Conservation (phyloP, 2,888 invertebrate species). For the Danaus chrysippus region DNA sequence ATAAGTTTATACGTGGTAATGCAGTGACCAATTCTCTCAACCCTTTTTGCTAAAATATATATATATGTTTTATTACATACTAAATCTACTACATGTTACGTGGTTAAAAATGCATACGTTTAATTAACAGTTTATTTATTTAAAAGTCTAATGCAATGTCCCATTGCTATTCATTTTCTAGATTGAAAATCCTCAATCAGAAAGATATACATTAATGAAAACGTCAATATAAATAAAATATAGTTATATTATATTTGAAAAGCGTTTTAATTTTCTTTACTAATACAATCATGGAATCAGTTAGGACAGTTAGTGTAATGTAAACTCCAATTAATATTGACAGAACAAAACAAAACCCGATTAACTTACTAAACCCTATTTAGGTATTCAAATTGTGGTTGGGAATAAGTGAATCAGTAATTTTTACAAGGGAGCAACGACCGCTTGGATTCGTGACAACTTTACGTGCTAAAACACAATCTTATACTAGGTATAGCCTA, state of each 20-base stretch:
- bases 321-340: neutral
- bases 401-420: constrained; percentile 12
- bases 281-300: neutral
- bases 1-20: neutral
- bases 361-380: neutral
- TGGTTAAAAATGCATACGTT: too few species aligned
- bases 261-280: neutral
- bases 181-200: too few species aligned
- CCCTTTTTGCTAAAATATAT: neutral
- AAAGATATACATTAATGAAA: too few species aligned
- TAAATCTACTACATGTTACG: too few species aligned
- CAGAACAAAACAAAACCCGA: neutral
- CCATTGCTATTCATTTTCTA: too few species aligned
- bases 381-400: constrained; percentile 10
- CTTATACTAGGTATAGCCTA: constrained; percentile 31
- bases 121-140: too few species aligned
- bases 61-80: neutral
- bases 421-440: constrained; percentile 33
- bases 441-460: constrained; percentile 38
- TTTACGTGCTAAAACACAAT: constrained; percentile 41
- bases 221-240: too few species aligned
- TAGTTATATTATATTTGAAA: too few species aligned
- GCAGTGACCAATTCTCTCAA: neutral
- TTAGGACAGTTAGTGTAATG: neutral
- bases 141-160: too few species aligned